Base-by-base conservation (phyloP, 1,140 invertebrate species). In the Agraylea sexmaculata region DNA sequence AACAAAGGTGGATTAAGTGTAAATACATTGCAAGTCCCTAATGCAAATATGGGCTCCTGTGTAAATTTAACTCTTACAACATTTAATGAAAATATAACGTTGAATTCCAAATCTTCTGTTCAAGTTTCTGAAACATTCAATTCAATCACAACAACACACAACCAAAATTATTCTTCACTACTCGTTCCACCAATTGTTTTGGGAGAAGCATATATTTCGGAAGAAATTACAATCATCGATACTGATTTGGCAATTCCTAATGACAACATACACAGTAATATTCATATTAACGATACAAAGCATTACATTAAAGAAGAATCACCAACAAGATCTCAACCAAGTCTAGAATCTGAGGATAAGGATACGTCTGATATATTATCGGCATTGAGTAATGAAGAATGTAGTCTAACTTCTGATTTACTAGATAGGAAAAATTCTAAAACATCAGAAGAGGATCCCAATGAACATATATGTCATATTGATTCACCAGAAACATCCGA, bases 401-500 rank as follows among this genome's bases (percentile, higher is more conserved):
- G 67, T 54, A 77, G 74, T 53, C 66, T 77, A 50, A 70, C 70
- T 35, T 77, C 74, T 1, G 75, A 78, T 51, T 72, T 76, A 17
- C 65, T 74, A 17, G 74, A 78, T 46, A 53, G 56, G 15, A 70
- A 69, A 51, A 63, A 68, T 1, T 67, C 61, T 39, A 52, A 56
- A 42, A 52, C 56, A 7, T 48, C 55, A 17, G 59, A 59, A 46
- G 59, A 64, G 8, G 69, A 74, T 43, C 54, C 69, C 37, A 62
- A 63, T n/a, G 67, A 61, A 23, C 64, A 71, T 29, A 81, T 86
- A 11, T 73, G 73, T 8, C 82, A 87, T 50, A 85, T 85, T 29
- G 83, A 87, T 47, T 85, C 81, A 0, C 80, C 83, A 0, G 83
- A 87, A 63, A 71, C 74, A 27, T 84, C 81, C 1, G 83, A 86